Evolutionary conservation across 2,888 invertebrate genomes (phyloP).

Genomic region (Euspilapteryx auroguttella): DNA sequence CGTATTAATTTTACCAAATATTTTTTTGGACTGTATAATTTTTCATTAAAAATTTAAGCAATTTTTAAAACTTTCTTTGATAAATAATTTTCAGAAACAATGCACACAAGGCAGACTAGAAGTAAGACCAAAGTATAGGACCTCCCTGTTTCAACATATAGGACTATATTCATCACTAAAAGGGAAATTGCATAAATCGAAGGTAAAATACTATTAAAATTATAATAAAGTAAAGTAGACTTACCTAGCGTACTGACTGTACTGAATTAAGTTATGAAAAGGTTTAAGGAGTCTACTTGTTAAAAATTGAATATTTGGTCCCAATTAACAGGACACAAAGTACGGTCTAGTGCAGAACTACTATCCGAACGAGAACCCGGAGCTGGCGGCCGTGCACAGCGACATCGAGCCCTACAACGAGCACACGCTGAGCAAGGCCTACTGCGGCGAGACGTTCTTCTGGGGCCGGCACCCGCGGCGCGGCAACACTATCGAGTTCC

Average conservation of each 20-base stretch:
- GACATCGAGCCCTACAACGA: constrained; percentile 80
- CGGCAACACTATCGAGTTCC: constrained; percentile 79
- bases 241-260: no score
- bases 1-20: constrained; percentile 9
- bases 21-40: constrained; percentile 2
- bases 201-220: constrained; percentile 63
- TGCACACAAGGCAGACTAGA: constrained; percentile 77
- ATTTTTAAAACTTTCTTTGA: no score
- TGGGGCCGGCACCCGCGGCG: constrained; percentile 88
- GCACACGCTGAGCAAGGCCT: constrained; percentile 78
- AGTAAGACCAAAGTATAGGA: constrained; percentile 84
- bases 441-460: constrained; percentile 85
- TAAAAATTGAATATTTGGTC: no score
- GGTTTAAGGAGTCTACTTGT: no score
- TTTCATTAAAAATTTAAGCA: no score
- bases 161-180: constrained; percentile 92
- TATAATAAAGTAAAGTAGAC: no score
- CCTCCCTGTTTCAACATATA: constrained; percentile 93
- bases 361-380: constrained; percentile 76
- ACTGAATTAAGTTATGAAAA: no score
- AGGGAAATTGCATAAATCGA: constrained; percentile 94
- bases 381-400: constrained; percentile 68
- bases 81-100: constrained; percentile 77
- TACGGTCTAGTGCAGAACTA: constrained; percentile 82
- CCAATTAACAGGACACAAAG: constrained; percentile 84